Conservation (phyloP, 2,888 invertebrate species). For the Eupithecia subfuscata region DNA sequence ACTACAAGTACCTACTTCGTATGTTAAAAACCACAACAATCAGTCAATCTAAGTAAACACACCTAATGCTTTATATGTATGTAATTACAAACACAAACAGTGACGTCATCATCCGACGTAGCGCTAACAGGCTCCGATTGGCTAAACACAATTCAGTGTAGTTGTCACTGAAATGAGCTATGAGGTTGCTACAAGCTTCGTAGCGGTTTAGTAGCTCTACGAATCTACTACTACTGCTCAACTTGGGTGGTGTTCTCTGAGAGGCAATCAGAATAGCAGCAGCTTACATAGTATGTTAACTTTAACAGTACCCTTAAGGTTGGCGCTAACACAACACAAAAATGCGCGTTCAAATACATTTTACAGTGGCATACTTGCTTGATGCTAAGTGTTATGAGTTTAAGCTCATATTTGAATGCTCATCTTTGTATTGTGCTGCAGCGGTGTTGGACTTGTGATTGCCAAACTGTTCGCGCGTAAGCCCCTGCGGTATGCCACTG, state of each 20-base stretch:
- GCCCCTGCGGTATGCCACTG: no score
- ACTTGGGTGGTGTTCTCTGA: neutral
- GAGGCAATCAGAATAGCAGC: neutral
- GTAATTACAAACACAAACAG: neutral
- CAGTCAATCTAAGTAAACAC: no score
- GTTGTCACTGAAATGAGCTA: conserved; percentile 3
- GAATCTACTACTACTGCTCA: neutral
- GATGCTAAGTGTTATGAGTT: no score
- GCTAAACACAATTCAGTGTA: conserved; percentile 6
- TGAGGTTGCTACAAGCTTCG: neutral
- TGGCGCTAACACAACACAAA: no score
- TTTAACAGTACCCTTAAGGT: neutral
- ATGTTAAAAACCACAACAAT: no score
- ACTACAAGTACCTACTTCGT: no score
- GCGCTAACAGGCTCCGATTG: neutral
- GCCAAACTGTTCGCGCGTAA: no score
- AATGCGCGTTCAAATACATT: no score
- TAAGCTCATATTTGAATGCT: no score
- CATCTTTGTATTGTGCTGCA: no score
- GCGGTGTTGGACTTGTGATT: no score
- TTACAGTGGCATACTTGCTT: no score
- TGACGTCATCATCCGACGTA: neutral
- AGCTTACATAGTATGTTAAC: neutral
- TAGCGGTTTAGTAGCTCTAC: neutral
- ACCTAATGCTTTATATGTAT: neutral